These are phyloP conservation scores for Melanostoma scalare DNA, from an alignment of 2,888 invertebrate species.

Conservation along the genomic window DNA sequence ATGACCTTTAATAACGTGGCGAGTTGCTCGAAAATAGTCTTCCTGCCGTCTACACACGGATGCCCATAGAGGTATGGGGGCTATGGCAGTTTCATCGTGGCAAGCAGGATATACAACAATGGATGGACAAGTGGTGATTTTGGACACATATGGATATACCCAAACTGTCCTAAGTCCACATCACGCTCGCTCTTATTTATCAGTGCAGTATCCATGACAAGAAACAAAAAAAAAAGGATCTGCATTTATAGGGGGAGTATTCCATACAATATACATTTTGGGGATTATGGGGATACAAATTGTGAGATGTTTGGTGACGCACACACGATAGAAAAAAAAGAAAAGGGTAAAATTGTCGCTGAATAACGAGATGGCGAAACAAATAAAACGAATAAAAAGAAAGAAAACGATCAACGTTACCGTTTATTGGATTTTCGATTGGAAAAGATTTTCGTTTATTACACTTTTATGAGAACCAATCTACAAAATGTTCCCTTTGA, in stretches of 20 bases:
- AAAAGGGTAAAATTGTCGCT: conserved; percentile 62
- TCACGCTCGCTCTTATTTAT: conserved; percentile 37
- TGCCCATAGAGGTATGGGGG: not conserved
- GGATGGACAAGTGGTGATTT: conserved; percentile 61
- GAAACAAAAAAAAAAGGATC: conserved; percentile 7
- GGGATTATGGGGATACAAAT: conserved; percentile 70
- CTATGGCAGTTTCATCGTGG: not conserved
- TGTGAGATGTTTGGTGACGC: conserved; percentile 57
- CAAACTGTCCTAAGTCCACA: conserved; percentile 33
- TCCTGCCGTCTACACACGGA: conserved; percentile 15
- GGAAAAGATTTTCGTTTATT: conserved; percentile 71
- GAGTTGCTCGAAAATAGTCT: conserved; percentile 40
- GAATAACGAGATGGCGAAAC: conserved; percentile 37
- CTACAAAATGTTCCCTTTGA: conserved; percentile 7
- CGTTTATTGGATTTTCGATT: conserved; percentile 72
- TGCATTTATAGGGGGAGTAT: conserved; percentile 61
- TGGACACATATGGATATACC: conserved; percentile 52
- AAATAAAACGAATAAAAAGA: conserved; percentile 59
- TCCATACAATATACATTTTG: conserved; percentile 63
- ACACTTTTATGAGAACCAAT: conserved; percentile 57
- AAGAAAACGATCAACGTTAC: conserved; percentile 66
- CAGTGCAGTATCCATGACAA: conserved; percentile 39
- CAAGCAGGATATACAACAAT: conserved; percentile 28
- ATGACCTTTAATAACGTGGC: conserved; percentile 77
- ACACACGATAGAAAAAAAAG: not conserved